Evolutionary conservation across 2,113 vertebrate species (phyloP), one percentile per base, ranked within the genome.

Genomic region (Tinamus guttatus): DNA sequence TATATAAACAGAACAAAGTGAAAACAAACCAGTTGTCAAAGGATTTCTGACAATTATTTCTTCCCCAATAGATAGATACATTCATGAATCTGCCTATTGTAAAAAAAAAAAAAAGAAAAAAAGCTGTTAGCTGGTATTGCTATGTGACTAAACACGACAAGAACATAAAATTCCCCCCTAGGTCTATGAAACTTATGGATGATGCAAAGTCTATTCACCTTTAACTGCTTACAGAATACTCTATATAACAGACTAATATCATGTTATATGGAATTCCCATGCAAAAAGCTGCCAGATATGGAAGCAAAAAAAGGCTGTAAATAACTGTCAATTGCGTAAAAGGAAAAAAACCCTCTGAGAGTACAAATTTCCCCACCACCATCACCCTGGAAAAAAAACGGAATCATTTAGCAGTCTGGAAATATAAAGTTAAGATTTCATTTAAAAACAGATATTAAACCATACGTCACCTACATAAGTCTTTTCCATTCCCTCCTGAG

Each of bases 391-490:
- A 93, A 88, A 94, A 94, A 92, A 89, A 78, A 0, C 45, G 83
- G 73, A 54, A 83, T 94, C 82, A 86, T 88, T 93, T 86, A 88
- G 71, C 87, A 92, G 88, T 84, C 93, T 95, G 94, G 90, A 96
- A 93, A 95, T 56, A 95, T 70, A 94, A 94, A 96, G 91, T 95
- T 89, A 95, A 94, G 85, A 83, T 94, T 96, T 96, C 80, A 94
- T 96, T 94, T 90, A 76, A 95, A 95, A 95, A 84, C 82, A 93
- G 90, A 73, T 95, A 96, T 90, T 96, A 96, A 97, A 95, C 60
- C 43, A 90, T 71, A 94, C 16, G 12, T 95, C 92, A 96, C 49
- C 73, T 88, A 88, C 58, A 81, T 70, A 63, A 95, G 62, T 76
- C 82, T 96, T 95, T 96, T 97, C 93, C 94, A 96, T 93, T 96